Evolutionary conservation across 1,140 invertebrate species (phyloP).

Genomic region (Bombus terrestris): DNA sequence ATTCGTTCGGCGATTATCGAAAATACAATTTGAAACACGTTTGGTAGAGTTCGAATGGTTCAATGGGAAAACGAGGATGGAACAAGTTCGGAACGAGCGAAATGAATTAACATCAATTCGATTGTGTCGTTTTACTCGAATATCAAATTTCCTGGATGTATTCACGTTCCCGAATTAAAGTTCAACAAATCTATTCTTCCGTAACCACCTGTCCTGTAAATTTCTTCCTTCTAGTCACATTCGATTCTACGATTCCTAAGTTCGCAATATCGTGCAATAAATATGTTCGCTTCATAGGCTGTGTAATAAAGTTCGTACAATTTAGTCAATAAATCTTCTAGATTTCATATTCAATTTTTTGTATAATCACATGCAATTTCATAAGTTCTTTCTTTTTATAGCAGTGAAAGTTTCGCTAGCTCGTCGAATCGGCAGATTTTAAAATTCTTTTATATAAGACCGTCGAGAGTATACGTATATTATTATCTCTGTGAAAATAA

Average conservation of each 20-base stretch:
- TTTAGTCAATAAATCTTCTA: too few species aligned
- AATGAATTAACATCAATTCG: constrained; percentile 56
- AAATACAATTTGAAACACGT: constrained; percentile 58
- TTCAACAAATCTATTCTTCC: not conserved
- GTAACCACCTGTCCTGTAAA: not conserved
- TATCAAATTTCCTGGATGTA: not conserved
- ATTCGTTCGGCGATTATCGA: constrained; percentile 52
- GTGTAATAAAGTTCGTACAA: too few species aligned
- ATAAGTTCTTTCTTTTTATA: too few species aligned
- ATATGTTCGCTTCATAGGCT: too few species aligned
- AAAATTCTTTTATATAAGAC: not conserved
- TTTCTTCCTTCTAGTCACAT: not conserved
- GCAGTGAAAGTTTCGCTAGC: not conserved
- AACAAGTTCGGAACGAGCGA: constrained; percentile 16
- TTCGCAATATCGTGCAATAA: too few species aligned
- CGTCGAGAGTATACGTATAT: not conserved
- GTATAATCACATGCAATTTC: too few species aligned
- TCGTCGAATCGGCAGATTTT: not conserved
- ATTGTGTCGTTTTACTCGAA: constrained; percentile 35
- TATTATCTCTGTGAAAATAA: not conserved
- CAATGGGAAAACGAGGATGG: constrained; percentile 55
- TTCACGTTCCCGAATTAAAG: not conserved
- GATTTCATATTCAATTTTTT: too few species aligned
- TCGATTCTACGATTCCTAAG: too few species aligned
- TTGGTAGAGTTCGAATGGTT: constrained; percentile 45